phyloP scores from a whole-genome alignment of 2,888 invertebrate genomes.

The Troides aeacus region DNA sequence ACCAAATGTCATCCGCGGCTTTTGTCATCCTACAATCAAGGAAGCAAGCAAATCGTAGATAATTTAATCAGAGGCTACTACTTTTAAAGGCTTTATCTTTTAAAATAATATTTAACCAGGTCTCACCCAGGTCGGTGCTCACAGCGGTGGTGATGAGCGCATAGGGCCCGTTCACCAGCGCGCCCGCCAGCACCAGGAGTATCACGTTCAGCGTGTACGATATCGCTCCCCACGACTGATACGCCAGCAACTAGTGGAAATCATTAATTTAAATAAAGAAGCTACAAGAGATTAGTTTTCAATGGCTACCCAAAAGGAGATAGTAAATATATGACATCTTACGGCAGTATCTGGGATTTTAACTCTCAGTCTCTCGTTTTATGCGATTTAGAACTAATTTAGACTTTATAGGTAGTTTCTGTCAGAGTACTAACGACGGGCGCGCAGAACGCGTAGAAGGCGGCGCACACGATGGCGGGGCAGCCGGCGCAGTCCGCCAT shows the following conservation, averaged over 20 bases:
- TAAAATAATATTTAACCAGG: not conserved
- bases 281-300: too few relatives aligned
- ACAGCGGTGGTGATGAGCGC: constrained; percentile 98
- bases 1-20: too few relatives aligned
- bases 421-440: constrained; percentile 84
- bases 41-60: too few relatives aligned
- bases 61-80: too few relatives aligned
- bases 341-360: too few relatives aligned
- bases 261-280: too few relatives aligned
- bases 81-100: not conserved
- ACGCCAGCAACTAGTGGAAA: constrained; percentile 85
- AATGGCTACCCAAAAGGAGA: too few relatives aligned
- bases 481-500: constrained; percentile 91
- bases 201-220: constrained; percentile 82
- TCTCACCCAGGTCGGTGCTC: constrained; percentile 90
- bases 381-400: too few relatives aligned
- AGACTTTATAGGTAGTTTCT: not conserved
- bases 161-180: constrained; percentile 97
- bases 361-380: too few relatives aligned
- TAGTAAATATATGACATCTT: too few relatives aligned
- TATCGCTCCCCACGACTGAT: constrained; percentile 85
- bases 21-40: too few relatives aligned
- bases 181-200: constrained; percentile 87
- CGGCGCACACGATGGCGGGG: constrained; percentile 92
- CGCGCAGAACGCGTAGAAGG: constrained; percentile 88